A percentile compares a stretch with the other conserved stretches of the same genome.
Evolutionary conservation across 2,888 invertebrate species (phyloP).

Genomic region (Meghimatium bilineatum): DNA sequence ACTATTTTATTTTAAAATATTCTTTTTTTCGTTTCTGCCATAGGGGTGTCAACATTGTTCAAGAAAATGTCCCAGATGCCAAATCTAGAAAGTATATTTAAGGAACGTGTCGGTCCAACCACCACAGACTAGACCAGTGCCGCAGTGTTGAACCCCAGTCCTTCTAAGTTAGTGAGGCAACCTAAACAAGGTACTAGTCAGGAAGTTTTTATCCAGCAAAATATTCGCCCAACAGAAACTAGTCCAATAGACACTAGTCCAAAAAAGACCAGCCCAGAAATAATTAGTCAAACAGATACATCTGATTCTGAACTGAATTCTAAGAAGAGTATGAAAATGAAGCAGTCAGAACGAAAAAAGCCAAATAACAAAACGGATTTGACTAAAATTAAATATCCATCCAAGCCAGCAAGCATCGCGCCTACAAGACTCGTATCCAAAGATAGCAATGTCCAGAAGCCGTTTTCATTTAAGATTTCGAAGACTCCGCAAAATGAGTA

Average conservation of each 20-base stretch:
- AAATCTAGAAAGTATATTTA: background rate
- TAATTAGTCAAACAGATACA: no score
- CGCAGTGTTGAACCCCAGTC: background rate
- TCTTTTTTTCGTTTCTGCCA: background rate
- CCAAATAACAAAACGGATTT: background rate
- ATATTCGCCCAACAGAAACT: no score
- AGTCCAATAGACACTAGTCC: background rate
- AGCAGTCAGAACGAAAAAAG: background rate
- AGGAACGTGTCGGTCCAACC: background rate
- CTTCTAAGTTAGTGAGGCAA: background rate
- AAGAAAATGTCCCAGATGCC: background rate
- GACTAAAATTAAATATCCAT: no score
- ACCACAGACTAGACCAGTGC: background rate
- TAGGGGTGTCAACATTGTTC: background rate
- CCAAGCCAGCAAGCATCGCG: no score
- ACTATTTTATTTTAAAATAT: no score
- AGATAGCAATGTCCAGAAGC: background rate
- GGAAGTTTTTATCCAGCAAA: background rate
- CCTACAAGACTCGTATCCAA: no score
- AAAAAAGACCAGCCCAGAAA: background rate
- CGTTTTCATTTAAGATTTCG: background rate
- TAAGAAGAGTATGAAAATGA: background rate
- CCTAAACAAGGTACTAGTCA: background rate
- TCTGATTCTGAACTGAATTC: background rate
- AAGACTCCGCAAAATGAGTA: background rate